A percentile compares a stretch with the other conserved stretches of the same genome.
Conservation (phyloP, 2,888 invertebrate genomes). For the Cordilura impudica region DNA sequence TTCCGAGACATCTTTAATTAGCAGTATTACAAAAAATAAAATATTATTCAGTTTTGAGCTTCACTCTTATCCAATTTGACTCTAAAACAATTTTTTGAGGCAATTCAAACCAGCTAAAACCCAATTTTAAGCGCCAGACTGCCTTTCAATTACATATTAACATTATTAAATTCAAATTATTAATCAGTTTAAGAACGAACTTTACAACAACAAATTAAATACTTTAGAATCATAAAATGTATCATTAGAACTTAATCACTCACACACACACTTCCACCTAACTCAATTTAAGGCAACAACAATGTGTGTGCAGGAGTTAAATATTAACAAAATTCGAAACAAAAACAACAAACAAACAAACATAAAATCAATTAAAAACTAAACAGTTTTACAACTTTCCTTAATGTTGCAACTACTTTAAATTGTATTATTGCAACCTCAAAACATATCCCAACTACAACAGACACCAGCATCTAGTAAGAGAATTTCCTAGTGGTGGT, state of each 20-base stretch:
- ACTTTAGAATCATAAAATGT: conserved; percentile 15
- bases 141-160: not conserved
- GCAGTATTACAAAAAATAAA: too few relatives aligned
- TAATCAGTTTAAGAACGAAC: conserved; percentile 6
- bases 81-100: too few relatives aligned
- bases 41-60: too few relatives aligned
- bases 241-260: conserved; percentile 25
- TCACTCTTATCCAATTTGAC: too few relatives aligned
- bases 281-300: too few relatives aligned
- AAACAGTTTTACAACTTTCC: conserved; percentile 40
- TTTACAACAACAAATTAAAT: conserved; percentile 13
- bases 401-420: conserved; percentile 36
- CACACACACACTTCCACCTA: not conserved
- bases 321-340: not conserved
- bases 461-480: not conserved
- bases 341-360: conserved; percentile 2
- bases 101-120: too few relatives aligned
- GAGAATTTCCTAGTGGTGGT: not conserved
- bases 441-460: not conserved
- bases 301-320: not conserved
- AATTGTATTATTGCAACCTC: conserved; percentile 36
- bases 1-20: too few relatives aligned
- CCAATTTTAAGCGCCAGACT: not conserved
- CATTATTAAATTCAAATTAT: conserved; percentile 3
- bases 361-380: conserved; percentile 43